phyloP scores from a whole-genome alignment of 2,113 vertebrate species.

The Rhea americana region DNA sequence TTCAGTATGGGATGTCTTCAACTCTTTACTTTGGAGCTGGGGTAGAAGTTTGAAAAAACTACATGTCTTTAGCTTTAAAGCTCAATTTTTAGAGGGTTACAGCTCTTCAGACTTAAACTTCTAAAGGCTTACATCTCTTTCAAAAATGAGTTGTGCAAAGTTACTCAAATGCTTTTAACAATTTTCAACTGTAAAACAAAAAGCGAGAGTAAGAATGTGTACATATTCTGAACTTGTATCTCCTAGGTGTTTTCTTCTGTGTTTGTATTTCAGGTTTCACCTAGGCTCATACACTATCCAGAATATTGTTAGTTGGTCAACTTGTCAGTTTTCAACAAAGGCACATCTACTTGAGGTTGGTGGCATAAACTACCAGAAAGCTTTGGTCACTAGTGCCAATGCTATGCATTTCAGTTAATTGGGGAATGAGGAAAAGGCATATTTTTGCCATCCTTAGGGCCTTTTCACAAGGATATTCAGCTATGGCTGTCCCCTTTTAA shows the following conservation, averaged over 20 bases:
- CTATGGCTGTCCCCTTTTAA: neutral
- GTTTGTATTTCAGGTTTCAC: conserved; percentile 81
- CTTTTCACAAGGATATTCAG: neutral
- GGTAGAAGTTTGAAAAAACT: neutral
- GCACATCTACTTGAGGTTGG: conserved; percentile 86
- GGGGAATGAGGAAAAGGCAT: neutral
- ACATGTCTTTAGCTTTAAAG: neutral
- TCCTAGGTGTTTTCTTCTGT: neutral
- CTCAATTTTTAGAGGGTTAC: neutral
- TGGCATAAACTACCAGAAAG: conserved; percentile 4
- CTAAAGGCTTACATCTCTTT: neutral
- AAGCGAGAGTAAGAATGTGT: neutral
- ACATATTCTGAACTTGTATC: neutral
- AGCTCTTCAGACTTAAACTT: neutral
- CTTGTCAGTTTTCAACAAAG: conserved; percentile 89
- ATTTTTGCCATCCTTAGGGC: neutral
- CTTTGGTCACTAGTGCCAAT: neutral
- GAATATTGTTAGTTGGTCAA: conserved; percentile 82
- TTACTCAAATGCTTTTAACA: neutral
- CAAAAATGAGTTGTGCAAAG: neutral
- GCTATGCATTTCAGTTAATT: neutral
- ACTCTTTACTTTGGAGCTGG: neutral
- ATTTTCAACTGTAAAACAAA: neutral
- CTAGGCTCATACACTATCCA: conserved; percentile 88
- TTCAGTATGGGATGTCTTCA: neutral